These are phyloP conservation scores for Pogoniulus pusillus DNA, from an alignment of 2,797 vertebrate genomes.

Conservation along the genomic window DNA sequence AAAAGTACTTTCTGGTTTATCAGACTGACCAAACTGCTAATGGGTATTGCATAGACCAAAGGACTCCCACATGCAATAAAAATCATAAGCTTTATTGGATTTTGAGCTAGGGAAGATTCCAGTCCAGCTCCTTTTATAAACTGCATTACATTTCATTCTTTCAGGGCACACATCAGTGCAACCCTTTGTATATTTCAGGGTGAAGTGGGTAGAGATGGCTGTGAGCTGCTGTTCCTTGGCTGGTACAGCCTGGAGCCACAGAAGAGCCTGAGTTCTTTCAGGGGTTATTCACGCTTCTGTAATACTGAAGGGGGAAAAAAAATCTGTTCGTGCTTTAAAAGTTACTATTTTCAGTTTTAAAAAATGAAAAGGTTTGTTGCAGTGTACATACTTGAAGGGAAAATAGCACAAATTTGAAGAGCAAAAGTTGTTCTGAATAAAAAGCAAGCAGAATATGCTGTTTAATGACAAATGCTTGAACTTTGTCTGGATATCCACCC, in stretches of 20 bases:
- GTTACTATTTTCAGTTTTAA: constrained; percentile 23
- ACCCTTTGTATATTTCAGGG: neutral
- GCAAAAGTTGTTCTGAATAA: neutral
- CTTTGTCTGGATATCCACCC: neutral
- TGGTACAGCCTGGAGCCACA: constrained; percentile 12
- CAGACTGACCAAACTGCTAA: constrained; percentile 27
- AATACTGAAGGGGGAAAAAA: neutral
- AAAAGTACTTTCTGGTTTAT: neutral
- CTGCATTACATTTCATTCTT: neutral
- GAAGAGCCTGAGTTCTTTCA: neutral
- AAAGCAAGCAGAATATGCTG: constrained; percentile 10
- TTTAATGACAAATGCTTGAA: constrained; percentile 27
- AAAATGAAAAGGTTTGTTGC: neutral
- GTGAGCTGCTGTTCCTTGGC: neutral
- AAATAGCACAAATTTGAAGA: neutral
- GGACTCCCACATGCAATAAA: constrained; percentile 59
- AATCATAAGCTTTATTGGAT: constrained; percentile 60
- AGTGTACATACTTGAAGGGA: constrained; percentile 1
- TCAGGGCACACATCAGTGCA: neutral
- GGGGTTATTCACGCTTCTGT: constrained; percentile 16
- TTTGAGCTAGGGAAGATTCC: constrained; percentile 26
- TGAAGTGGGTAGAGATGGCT: neutral
- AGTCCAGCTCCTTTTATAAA: constrained; percentile 38
- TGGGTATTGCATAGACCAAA: constrained; percentile 32
- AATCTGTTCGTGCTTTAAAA: neutral